Evolutionary conservation across 2,888 invertebrate genomes (phyloP), one percentile per base, ranked within the genome.

Genomic region (Sicus ferrugineus): DNA sequence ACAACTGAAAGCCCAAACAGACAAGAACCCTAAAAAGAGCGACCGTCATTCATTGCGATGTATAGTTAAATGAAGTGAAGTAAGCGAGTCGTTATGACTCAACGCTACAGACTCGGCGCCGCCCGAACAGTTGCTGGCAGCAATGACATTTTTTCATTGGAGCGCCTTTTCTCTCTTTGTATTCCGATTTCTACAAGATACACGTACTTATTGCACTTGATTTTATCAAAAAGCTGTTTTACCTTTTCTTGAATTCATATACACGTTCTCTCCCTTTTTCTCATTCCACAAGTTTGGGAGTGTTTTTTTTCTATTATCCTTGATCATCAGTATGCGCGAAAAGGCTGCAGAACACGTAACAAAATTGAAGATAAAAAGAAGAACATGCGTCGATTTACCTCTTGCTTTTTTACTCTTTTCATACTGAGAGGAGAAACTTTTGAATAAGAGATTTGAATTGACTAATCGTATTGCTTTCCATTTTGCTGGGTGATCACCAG

Each of bases 241-340:
- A 14, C 23, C 26, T 50, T 23, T 28, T 16, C 2, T 54, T 5
- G 28, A 54, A 14, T 54, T 23, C 23, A 23, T 3, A 16, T 28
- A 11, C 5, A 11, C 23, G 54, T 26, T 21, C 26, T 30, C 30
- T 31, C 52, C n/a, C 54, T 50, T 21, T n/a, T 50, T 34, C 52
- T n/a, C n/a, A n/a, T n/a, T 23, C 54, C 23, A 54, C 26, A 26
- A 54, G 38, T 66, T 48, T 59, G 59, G 67, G 67, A 59, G 59
- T 67, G 67, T 67, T 26, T 38, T 23, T 34, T n/a, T 11, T 28
- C 58, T 59, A 31, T 56, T 38, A 58, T 16, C 21, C 46, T 48
- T 46, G 58, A 67, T 56, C 56, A 58, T 63, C 28, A 54, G 23
- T 28, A n/a, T n/a, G n/a, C n/a, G n/a, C n/a, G n/a, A n/a, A n/a